Base-by-base conservation (phyloP, 2,888 invertebrate genomes). In the Dexiosoma caninum region DNA sequence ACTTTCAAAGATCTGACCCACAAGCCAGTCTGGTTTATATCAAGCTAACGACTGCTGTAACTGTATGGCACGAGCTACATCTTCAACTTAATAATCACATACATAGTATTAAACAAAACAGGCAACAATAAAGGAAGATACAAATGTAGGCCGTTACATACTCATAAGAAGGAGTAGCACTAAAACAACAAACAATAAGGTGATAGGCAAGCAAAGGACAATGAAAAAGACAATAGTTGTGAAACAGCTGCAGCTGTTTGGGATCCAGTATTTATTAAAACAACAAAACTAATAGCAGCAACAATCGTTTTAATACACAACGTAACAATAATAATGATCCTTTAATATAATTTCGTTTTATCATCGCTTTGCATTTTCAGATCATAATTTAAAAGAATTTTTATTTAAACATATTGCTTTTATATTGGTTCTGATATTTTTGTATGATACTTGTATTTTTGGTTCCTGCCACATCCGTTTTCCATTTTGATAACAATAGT, bases 241-340 rank as follows among this genome's bases (percentile, higher is more conserved):
- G n/a, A 70, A 77, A 75, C 83, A 83, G 83, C 83, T 82, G 83
- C 83, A 83, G 82, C 81, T 82, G 83, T 76, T 83, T 76, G 64
- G 16, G 35, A 75, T 66, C 77, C 74, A 64, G 74, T 71, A 44
- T 32, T 37, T 51, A 23, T 40, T 51, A 19, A 62, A 74, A 64
- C 32, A 74, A 64, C 35, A 64, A 55, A 9, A 49, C 46, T 21
- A 30, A 60, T 70, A 60, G 72, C 51, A 66, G 46, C 75, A 60
- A 69, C 69, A 67, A 35, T 49, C 72, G 57, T 32, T 57, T 59
- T 69, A 69, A 67, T 27, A 30, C 19, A 49, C 32, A 32, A 27
- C 27, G 37, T 9, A 53, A 55, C 12, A 27, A 30, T 8, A 69
- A 37, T 21, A 19, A n/a, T 30, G 70, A 75, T 80, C 75, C 75